Conservation (phyloP, 2,888 invertebrate species). For the Lycophotia porphyrea region DNA sequence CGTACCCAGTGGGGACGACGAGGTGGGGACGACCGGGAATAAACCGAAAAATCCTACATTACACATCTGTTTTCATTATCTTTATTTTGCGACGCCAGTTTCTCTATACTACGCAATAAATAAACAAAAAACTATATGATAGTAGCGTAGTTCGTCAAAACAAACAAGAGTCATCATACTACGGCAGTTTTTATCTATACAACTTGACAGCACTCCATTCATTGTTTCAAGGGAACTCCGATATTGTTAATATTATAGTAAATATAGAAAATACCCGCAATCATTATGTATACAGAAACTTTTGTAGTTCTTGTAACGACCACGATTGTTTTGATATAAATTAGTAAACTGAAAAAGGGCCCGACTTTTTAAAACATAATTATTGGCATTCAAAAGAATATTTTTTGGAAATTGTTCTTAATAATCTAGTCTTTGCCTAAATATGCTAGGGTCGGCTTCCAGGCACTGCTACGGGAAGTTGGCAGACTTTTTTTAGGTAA, state of each 20-base stretch:
- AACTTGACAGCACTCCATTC: slow-evolving; percentile 60
- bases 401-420: neutral
- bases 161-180: slow-evolving; percentile 43
- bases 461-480: too few relatives aligned
- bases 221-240: slow-evolving; percentile 52
- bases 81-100: neutral
- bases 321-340: neutral
- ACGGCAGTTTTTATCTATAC: slow-evolving; percentile 57
- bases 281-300: neutral
- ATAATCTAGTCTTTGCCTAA: neutral
- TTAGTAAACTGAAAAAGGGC: neutral
- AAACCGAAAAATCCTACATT: slow-evolving; percentile 53
- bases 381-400: neutral
- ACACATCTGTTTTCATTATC: slow-evolving; percentile 42
- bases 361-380: neutral
- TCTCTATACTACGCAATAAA: slow-evolving; percentile 31
- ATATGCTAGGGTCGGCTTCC: neutral
- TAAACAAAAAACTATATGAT: slow-evolving; percentile 37
- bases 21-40: too few relatives aligned
- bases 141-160: slow-evolving; percentile 31
- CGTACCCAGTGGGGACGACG: too few relatives aligned
- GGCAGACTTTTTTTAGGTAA: too few relatives aligned
- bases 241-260: slow-evolving; percentile 30
- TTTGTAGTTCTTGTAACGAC: neutral
- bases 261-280: slow-evolving; percentile 43